Evolutionary conservation across 2,113 vertebrate species (phyloP).

Genomic region (Tyto alba): DNA sequence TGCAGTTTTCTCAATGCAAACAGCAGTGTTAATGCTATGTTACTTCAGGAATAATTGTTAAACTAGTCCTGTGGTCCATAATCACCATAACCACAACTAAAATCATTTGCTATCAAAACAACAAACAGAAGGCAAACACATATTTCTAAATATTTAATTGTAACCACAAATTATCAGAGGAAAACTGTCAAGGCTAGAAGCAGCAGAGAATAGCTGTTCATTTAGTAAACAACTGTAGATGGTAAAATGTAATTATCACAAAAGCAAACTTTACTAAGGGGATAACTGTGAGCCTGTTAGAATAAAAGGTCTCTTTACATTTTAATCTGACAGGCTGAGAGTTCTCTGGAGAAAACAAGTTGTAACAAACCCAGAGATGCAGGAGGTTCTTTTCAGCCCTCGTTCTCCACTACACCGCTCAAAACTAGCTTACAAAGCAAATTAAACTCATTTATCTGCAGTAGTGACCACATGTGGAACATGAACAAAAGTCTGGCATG

Average conservation of each 20-base stretch:
- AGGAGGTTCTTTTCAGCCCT: slow-evolving; percentile 45
- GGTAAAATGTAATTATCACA: slow-evolving; percentile 70
- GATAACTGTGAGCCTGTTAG: slow-evolving; percentile 65
- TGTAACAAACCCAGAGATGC: slow-evolving; percentile 66
- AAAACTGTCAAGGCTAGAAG: slow-evolving; percentile 61
- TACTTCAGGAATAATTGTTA: not conserved
- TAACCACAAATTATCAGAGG: slow-evolving; percentile 39
- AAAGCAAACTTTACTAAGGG: slow-evolving; percentile 70
- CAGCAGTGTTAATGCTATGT: not conserved
- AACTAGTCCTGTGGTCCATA: not conserved
- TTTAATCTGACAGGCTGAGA: slow-evolving; percentile 64
- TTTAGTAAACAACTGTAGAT: slow-evolving; percentile 65
- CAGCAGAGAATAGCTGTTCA: slow-evolving; percentile 52
- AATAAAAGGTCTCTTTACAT: slow-evolving; percentile 69
- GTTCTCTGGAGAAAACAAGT: slow-evolving; percentile 57
- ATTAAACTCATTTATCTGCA: slow-evolving; percentile 37
- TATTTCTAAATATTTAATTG: slow-evolving; percentile 49
- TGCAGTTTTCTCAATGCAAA: not conserved
- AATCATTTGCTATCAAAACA: not conserved
- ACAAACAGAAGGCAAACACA: not conserved
- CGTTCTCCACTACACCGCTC: not conserved
- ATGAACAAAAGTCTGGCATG: not conserved
- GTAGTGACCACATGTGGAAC: slow-evolving; percentile 14
- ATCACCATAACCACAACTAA: not conserved
- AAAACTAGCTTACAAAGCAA: slow-evolving; percentile 56